Conservation (phyloP, 2,888 invertebrate species). For the Netelia fuscicornis region DNA sequence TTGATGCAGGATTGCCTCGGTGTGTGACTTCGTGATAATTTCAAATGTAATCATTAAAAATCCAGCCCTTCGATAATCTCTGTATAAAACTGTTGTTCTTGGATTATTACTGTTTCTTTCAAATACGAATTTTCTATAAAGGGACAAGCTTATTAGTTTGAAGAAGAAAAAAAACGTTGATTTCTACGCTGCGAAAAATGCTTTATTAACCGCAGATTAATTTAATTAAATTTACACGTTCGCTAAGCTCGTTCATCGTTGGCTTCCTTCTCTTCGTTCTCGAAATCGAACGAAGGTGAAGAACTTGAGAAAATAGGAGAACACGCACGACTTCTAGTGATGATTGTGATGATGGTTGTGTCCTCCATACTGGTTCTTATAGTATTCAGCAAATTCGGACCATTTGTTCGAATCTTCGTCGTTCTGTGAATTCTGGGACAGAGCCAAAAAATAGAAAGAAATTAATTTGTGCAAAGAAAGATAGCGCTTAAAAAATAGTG, state of each 20-base stretch:
- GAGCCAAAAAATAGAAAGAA: slow-evolving; percentile 36
- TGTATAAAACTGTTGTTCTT: background rate
- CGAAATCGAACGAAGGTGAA: slow-evolving; percentile 3
- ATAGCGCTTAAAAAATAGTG: background rate
- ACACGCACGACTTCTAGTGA: slow-evolving; percentile 70
- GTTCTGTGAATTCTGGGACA: slow-evolving; percentile 74
- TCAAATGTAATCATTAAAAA: background rate
- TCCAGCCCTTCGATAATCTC: background rate
- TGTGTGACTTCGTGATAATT: slow-evolving; percentile 71
- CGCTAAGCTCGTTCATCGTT: slow-evolving; percentile 32
- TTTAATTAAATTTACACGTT: slow-evolving; percentile 58
- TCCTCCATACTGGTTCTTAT: slow-evolving; percentile 71
- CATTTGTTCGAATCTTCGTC: slow-evolving; percentile 73
- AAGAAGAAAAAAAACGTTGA: background rate
- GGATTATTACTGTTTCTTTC: background rate
- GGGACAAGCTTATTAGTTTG: slow-evolving; percentile 3
- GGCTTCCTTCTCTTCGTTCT: slow-evolving; percentile 5
- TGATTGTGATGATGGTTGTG: slow-evolving; percentile 77
- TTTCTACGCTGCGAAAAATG: slow-evolving; percentile 29
- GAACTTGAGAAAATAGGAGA: background rate
- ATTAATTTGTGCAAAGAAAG: slow-evolving; percentile 50
- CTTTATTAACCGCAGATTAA: slow-evolving; percentile 52
- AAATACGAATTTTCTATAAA: background rate
- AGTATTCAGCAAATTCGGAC: slow-evolving; percentile 75
- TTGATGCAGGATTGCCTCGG: slow-evolving; percentile 84